These are phyloP conservation scores for Mobula birostris DNA, from an alignment of 2,113 vertebrate genomes.

Conservation along the genomic window DNA sequence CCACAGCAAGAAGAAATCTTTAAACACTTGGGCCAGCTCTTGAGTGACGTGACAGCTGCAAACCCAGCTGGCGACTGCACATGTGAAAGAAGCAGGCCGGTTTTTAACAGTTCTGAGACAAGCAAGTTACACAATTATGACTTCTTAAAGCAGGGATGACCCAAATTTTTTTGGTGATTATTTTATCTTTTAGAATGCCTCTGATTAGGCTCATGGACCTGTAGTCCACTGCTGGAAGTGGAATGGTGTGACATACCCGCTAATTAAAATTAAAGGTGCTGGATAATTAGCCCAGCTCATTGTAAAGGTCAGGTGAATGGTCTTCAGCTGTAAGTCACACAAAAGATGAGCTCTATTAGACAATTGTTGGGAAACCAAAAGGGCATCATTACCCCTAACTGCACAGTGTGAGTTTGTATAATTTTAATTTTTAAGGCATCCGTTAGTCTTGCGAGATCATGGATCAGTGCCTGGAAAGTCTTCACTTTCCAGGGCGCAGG, in stretches of 20 bases:
- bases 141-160: no score
- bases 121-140: no score
- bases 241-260: not conserved
- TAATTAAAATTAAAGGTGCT: not conserved
- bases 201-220: not conserved
- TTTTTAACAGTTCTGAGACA: no score
- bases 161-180: not conserved
- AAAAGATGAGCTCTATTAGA: not conserved
- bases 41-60: no score
- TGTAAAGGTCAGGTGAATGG: not conserved
- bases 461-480: no score
- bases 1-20: no score
- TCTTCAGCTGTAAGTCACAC: not conserved
- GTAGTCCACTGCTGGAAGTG: not conserved
- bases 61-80: no score
- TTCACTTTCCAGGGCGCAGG: no score
- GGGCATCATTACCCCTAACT: not conserved
- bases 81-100: no score
- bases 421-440: no score
- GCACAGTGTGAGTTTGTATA: not conserved
- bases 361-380: not conserved
- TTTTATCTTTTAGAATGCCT: not conserved
- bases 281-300: not conserved
- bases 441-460: no score
- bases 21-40: no score